Percentiles rank a stretch among this genome's conserved stretches.
These are phyloP conservation scores for Busseola fusca DNA, from an alignment of 2,888 invertebrate species.

Conservation along the genomic window DNA sequence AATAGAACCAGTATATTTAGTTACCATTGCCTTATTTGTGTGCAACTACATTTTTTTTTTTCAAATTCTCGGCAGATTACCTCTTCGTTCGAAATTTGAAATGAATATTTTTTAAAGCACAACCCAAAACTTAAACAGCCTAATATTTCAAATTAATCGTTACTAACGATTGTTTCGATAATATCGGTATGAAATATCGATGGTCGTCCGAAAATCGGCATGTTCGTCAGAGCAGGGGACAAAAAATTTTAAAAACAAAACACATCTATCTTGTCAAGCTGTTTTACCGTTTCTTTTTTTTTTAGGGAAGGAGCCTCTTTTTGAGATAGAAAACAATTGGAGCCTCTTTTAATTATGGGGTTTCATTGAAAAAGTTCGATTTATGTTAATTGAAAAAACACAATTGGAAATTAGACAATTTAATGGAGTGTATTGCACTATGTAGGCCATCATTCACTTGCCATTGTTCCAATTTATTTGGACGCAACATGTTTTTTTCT, in stretches of 20 bases:
- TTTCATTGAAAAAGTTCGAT: conserved; percentile 21
- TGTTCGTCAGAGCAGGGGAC: conserved; percentile 69
- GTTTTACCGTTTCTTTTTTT: conserved; percentile 76
- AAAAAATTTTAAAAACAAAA: conserved; percentile 72
- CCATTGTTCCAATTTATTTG: not conserved
- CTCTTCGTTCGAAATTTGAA: conserved; percentile 1
- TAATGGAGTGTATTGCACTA: not conserved
- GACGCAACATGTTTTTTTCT: not conserved
- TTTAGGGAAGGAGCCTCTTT: conserved; percentile 16
- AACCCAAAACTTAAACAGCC: conserved; percentile 38
- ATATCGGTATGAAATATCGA: conserved; percentile 76
- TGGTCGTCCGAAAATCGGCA: conserved; percentile 76
- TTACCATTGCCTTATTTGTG: not conserved
- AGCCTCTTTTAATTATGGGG: conserved; percentile 37
- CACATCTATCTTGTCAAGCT: conserved; percentile 69
- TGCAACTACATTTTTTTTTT: not conserved
- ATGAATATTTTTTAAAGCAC: conserved; percentile 13
- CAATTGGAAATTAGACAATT: too few relatives aligned
- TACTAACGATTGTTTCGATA: conserved; percentile 71
- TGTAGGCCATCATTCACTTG: not conserved
- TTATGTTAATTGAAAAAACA: conserved; percentile 7
- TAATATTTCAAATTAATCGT: conserved; percentile 73
- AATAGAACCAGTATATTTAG: not conserved
- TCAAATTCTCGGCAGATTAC: not conserved
- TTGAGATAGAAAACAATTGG: conserved; percentile 43